Evolutionary conservation across 2,888 invertebrate genomes (phyloP).

Genomic region (Melanargia galathea): DNA sequence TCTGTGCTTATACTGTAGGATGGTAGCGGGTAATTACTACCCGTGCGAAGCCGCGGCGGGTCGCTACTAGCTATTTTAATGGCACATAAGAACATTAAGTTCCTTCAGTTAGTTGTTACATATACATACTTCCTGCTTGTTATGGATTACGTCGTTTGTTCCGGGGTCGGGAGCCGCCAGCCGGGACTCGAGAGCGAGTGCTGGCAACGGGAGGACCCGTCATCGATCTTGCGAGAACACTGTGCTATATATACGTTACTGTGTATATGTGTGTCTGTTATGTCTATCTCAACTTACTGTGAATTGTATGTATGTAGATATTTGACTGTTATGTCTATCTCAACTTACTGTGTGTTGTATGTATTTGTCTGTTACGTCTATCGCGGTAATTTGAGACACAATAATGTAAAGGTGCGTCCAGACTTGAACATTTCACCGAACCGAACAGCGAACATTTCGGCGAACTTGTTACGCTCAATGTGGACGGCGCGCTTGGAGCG

Average conservation of each 20-base stretch:
- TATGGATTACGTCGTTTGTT: slow-evolving; percentile 13
- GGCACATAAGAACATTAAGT: not conserved
- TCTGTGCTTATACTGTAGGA: too few relatives aligned
- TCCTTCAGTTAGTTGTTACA: not conserved
- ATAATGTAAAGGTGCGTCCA: too few relatives aligned
- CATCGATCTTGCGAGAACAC: slow-evolving; percentile 5
- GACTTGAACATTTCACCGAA: too few relatives aligned
- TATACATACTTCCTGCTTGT: not conserved
- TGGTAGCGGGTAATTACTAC: too few relatives aligned
- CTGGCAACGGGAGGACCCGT: slow-evolving; percentile 7
- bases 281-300: not conserved
- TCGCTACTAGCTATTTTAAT: too few relatives aligned
- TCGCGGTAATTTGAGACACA: not conserved
- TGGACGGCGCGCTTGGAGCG: too few relatives aligned
- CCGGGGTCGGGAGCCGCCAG: slow-evolving; percentile 2
- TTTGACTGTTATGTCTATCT: too few relatives aligned
- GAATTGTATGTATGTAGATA: not conserved
- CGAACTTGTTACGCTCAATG: too few relatives aligned
- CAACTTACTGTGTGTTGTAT: too few relatives aligned
- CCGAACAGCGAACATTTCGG: too few relatives aligned
- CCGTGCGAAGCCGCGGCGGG: too few relatives aligned
- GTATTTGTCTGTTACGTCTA: slow-evolving; percentile 1
- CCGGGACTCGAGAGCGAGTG: slow-evolving; percentile 8
- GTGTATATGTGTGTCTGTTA: not conserved
- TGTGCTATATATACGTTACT: slow-evolving; percentile 6